These are phyloP conservation scores for Neoitamus cyanurus DNA, from an alignment of 2,888 invertebrate genomes.

Conservation along the genomic window DNA sequence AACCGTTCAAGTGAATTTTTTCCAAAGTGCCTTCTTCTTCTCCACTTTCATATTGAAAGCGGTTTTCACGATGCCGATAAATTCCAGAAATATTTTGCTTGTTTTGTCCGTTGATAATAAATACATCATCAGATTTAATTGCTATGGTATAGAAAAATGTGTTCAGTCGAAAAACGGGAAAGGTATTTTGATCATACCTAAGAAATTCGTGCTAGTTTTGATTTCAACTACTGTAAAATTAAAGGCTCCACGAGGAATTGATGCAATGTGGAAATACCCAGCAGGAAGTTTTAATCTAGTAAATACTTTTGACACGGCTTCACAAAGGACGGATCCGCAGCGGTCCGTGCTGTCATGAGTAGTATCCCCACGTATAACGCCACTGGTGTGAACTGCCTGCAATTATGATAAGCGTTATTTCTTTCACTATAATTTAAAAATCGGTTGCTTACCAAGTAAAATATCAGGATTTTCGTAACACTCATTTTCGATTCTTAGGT, in stretches of 20 bases:
- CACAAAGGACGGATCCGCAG: constrained; percentile 71
- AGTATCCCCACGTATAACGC: constrained; percentile 61
- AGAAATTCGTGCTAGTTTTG: constrained; percentile 80
- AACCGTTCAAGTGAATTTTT: constrained; percentile 58
- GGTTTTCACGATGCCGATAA: constrained; percentile 81
- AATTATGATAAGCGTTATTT: not conserved
- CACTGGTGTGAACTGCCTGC: constrained; percentile 61
- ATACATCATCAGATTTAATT: constrained; percentile 78
- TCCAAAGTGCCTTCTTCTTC: constrained; percentile 65
- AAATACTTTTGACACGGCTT: constrained; percentile 83
- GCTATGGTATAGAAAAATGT: constrained; percentile 68
- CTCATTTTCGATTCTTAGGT: too few species aligned
- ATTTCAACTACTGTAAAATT: constrained; percentile 85
- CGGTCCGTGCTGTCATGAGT: constrained; percentile 58
- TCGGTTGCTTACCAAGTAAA: not conserved
- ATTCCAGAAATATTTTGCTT: constrained; percentile 76
- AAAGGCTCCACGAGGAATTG: constrained; percentile 86
- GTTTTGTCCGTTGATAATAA: constrained; percentile 85
- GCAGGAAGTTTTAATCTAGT: constrained; percentile 79
- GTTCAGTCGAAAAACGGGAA: not conserved
- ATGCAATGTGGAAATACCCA: constrained; percentile 85
- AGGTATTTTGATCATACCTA: constrained; percentile 70
- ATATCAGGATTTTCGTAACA: not conserved
- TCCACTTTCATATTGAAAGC: constrained; percentile 79
- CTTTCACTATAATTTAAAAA: not conserved